Base-by-base conservation (phyloP, 2,797 vertebrate species). In the Syndactyla subalaris region DNA sequence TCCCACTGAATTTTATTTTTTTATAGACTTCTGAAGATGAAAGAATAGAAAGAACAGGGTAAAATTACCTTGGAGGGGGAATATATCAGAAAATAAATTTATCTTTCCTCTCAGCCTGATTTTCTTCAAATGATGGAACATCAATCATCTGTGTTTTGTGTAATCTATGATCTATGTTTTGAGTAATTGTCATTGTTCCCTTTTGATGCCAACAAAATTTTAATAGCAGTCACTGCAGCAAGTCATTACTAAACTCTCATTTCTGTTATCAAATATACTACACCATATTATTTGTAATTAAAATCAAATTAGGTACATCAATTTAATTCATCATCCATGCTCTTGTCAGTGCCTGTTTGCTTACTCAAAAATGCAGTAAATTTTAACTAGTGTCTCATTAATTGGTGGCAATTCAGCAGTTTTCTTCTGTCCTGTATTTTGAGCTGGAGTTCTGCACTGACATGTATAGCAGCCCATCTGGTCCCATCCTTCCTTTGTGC, bases 271-370 rank as follows among this genome's bases (percentile, higher is more conserved):
- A 82, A 88, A 96, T 93, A 93, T 85, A 72, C 90, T 96, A 89
- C 71, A 92, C 81, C 66, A 80, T 92, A 93, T 96, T 95, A 93
- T 78, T 96, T 87, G 93, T 92, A 94, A 96, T 96, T 96, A 95
- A 96, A 96, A 96, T 97, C 93, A 95, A 94, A 96, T 94, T 92
- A 94, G 76, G 62, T 79, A 62, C 88, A 92, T 94, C 79, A 95
- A 38, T 95, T 87, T 93, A 91, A 94, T 95, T 96, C 63, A 92
- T 95, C 89, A 90, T 92, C 88, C 75, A 24, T 72, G 92, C 80
- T 96, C 82, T 92, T 95, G 77, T 96, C 90, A 80, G 76, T 92
- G 79, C 86, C 41, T 79, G 59, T 93, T 94, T 95, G 82, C 82
- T 90, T 19, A 27, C 84, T 94, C 74, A 80, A 92, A 87, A 88